A percentile compares a stretch with the other conserved stretches of the same genome.
phyloP scores from a whole-genome alignment of 2,797 vertebrate species.

The Microctenopoma steveboyesi region DNA sequence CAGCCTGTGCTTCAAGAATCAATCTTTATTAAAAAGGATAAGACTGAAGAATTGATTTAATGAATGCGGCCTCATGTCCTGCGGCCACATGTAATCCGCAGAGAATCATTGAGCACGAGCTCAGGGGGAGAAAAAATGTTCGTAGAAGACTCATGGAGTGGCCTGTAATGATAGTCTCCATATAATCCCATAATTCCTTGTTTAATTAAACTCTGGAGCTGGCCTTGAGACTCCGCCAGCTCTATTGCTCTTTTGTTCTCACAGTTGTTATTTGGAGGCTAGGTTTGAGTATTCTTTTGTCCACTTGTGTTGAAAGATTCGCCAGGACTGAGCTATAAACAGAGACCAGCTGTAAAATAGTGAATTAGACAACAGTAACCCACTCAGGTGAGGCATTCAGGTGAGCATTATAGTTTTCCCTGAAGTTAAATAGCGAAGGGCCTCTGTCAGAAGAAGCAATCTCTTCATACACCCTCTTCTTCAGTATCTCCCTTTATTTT shows the following conservation, averaged over 20 bases:
- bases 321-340: slow-evolving; percentile 55
- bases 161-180: slow-evolving; percentile 88
- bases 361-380: slow-evolving; percentile 40
- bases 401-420: slow-evolving; percentile 61
- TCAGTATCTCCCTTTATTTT: slow-evolving; percentile 73
- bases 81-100: slow-evolving; percentile 86
- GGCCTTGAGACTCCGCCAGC: slow-evolving; percentile 84
- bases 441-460: slow-evolving; percentile 70
- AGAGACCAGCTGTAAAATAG: slow-evolving; percentile 47
- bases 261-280: slow-evolving; percentile 80
- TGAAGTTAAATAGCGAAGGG: slow-evolving; percentile 57
- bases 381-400: slow-evolving; percentile 56
- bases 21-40: slow-evolving; percentile 87
- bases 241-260: slow-evolving; percentile 83
- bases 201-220: slow-evolving; percentile 91
- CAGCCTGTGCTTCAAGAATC: slow-evolving; percentile 80
- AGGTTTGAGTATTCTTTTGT: slow-evolving; percentile 77
- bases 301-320: slow-evolving; percentile 71
- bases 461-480: slow-evolving; percentile 68
- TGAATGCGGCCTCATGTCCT: slow-evolving; percentile 89
- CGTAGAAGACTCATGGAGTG: slow-evolving; percentile 85
- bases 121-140: slow-evolving; percentile 86
- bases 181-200: slow-evolving; percentile 94
- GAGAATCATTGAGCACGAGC: slow-evolving; percentile 85
- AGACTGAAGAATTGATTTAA: slow-evolving; percentile 88